Evolutionary conservation across 2,797 vertebrate species (phyloP).

Genomic region (Cossypha dichroa): DNA sequence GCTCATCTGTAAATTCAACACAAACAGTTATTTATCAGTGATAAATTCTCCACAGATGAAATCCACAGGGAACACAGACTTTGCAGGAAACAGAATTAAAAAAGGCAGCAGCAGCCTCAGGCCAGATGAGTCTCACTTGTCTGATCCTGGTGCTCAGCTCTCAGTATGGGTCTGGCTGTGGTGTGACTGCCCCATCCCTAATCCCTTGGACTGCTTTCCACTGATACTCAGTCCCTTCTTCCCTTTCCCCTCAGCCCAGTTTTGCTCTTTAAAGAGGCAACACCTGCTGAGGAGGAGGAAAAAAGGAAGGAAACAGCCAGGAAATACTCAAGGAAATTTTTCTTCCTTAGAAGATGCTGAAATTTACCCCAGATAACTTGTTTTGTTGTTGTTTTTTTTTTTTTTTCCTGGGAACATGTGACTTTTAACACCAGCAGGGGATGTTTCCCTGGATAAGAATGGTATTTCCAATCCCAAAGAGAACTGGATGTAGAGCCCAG

Average conservation of each 20-base stretch:
- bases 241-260: background rate
- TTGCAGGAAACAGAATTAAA: background rate
- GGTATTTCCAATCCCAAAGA: background rate
- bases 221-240: background rate
- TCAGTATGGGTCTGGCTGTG: background rate
- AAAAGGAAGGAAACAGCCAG: background rate
- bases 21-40: conserved; percentile 24
- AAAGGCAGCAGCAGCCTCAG: background rate
- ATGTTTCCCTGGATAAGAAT: background rate
- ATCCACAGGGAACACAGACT: background rate
- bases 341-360: background rate
- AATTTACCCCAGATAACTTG: background rate
- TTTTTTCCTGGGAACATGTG: background rate
- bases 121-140: background rate
- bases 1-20: conserved; percentile 39
- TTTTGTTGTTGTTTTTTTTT: background rate
- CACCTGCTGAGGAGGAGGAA: background rate
- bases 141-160: background rate
- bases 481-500: background rate
- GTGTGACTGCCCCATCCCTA: background rate
- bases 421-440: background rate
- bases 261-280: background rate
- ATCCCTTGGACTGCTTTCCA: background rate
- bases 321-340: background rate
- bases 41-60: conserved; percentile 17